These are phyloP conservation scores for Osedax fenrisi DNA, from an alignment of 2,888 invertebrate species.

Conservation along the genomic window DNA sequence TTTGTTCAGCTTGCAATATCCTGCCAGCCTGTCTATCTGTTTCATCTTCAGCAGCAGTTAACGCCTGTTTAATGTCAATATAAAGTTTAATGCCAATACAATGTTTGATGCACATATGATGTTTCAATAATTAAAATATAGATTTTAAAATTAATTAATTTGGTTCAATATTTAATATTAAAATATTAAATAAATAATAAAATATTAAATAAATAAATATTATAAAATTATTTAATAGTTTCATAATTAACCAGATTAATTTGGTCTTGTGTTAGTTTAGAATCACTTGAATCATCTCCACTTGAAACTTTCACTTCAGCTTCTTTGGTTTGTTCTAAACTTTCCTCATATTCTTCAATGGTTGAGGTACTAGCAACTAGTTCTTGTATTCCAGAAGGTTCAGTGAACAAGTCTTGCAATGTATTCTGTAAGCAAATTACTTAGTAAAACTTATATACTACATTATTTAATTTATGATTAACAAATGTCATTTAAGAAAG, in stretches of 20 bases:
- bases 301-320: not conserved
- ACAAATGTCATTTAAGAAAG: too few species aligned
- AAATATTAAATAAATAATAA: not conserved
- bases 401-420: not conserved
- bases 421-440: not conserved
- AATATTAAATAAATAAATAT: not conserved
- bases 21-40: slow-evolving; percentile 80
- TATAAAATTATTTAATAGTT: not conserved
- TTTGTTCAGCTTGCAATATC: slow-evolving; percentile 74
- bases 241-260: slow-evolving; percentile 16
- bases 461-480: too few species aligned
- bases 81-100: too few species aligned
- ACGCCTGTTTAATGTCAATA: too few species aligned
- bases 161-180: slow-evolving; percentile 12
- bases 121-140: too few species aligned
- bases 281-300: not conserved
- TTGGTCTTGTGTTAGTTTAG: slow-evolving; percentile 26
- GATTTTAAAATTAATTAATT: too few species aligned
- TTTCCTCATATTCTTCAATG: not conserved
- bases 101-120: too few species aligned
- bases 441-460: not conserved
- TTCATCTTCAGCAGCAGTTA: slow-evolving; percentile 85
- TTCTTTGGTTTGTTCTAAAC: not conserved
- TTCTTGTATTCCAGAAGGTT: not conserved
- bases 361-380: not conserved